Evolutionary conservation across 2,113 vertebrate genomes (phyloP).

Genomic region (Macrotus californicus): DNA sequence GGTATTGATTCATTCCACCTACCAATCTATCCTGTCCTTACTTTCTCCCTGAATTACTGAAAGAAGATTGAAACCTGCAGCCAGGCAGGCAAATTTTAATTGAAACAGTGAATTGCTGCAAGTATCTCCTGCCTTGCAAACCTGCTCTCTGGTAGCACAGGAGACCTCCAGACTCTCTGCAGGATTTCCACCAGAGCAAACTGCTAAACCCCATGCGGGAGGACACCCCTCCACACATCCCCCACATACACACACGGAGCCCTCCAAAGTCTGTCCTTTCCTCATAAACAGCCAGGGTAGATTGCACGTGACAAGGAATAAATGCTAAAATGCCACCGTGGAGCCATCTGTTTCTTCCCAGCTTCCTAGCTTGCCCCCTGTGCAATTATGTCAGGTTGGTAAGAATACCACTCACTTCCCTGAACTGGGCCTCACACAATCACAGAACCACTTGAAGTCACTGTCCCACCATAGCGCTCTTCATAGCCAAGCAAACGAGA

Average conservation of each 20-base stretch:
- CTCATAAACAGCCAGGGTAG: neutral
- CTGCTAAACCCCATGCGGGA: neutral
- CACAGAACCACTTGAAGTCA: neutral
- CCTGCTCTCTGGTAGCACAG: neutral
- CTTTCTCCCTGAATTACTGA: neutral
- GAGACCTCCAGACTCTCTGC: neutral
- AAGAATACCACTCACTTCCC: neutral
- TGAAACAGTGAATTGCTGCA: neutral
- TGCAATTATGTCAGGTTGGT: neutral
- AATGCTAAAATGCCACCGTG: neutral
- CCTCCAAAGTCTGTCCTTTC: neutral
- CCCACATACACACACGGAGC: neutral
- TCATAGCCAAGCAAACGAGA: neutral
- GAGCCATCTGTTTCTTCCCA: neutral
- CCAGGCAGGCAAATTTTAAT: constrained; percentile 12
- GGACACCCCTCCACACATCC: neutral
- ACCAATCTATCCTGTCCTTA: neutral
- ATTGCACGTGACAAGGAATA: too few relatives aligned
- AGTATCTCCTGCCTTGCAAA: neutral
- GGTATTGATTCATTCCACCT: neutral
- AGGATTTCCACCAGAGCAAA: neutral
- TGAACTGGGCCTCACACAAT: neutral
- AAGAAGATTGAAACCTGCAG: constrained; percentile 20
- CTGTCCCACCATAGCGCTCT: neutral
- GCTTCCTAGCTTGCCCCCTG: neutral